A percentile compares a stretch with the other conserved stretches of the same genome.
Conservation (phyloP, 1,140 invertebrate species). For the Trinorchestia longiramus region DNA sequence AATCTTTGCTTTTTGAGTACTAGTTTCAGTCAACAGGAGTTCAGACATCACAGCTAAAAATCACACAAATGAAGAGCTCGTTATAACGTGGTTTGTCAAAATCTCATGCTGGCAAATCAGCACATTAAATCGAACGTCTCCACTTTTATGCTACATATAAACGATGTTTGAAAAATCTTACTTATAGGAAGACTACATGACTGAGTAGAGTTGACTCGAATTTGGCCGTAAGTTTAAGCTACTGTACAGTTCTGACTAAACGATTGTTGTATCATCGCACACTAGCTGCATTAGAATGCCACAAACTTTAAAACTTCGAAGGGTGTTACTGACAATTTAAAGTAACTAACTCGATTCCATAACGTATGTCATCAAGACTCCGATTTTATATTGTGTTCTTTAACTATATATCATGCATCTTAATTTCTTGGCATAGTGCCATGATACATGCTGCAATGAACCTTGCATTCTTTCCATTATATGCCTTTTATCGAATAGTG, state of each 20-base stretch:
- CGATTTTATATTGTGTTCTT: not conserved
- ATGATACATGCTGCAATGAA: not conserved
- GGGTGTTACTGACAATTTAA: not conserved
- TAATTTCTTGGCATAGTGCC: not conserved
- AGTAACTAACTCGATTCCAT: not conserved
- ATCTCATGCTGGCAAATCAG: not conserved
- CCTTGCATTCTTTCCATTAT: not conserved
- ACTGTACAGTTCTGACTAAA: not conserved
- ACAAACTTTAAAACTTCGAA: not conserved
- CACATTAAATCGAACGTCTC: not conserved
- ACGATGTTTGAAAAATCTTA: constrained; percentile 9
- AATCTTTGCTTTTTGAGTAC: not conserved
- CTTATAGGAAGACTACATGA: constrained; percentile 36
- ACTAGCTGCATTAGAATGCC: constrained; percentile 3
- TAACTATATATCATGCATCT: not conserved
- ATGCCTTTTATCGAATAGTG: not conserved
- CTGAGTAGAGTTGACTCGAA: constrained; percentile 27
- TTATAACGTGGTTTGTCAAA: not conserved
- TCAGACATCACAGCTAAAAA: not conserved
- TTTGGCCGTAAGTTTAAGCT: not conserved
- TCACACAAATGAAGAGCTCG: not conserved
- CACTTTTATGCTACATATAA: not conserved
- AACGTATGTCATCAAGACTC: not conserved
- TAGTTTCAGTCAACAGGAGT: not conserved
- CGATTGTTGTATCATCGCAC: not conserved